Evolutionary conservation across 2,888 invertebrate species (phyloP).

Genomic region (Colostygia pectinataria): DNA sequence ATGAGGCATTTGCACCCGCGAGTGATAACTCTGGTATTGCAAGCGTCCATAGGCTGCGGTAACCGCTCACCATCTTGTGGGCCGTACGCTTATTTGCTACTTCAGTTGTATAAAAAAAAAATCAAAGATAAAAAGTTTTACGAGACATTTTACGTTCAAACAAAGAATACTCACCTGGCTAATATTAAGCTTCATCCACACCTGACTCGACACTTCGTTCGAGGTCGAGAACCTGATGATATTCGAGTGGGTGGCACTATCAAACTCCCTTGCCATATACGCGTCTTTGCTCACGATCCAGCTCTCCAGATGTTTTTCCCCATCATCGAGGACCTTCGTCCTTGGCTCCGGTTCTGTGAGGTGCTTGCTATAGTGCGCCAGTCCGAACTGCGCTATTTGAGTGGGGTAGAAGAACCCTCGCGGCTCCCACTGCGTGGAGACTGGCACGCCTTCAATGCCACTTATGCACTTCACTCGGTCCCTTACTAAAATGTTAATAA

Average conservation of each 20-base stretch:
- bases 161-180: conserved; percentile 28
- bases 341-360: conserved; percentile 92
- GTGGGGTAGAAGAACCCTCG: conserved; percentile 98
- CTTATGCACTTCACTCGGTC: conserved; percentile 98
- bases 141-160: too few species aligned
- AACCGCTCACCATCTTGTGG: too few species aligned
- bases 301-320: conserved; percentile 84
- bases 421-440: conserved; percentile 98
- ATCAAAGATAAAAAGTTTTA: too few species aligned
- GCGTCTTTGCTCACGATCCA: conserved; percentile 91
- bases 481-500: conserved; percentile 79
- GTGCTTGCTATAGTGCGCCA: conserved; percentile 98
- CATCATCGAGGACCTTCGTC: conserved; percentile 88
- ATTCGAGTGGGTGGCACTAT: conserved; percentile 81
- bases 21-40: too few species aligned
- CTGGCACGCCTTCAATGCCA: conserved; percentile 95
- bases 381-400: conserved; percentile 98
- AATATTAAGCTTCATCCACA: conserved; percentile 83
- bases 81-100: too few species aligned
- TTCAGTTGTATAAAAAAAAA: too few species aligned
- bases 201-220: conserved; percentile 86
- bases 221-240: conserved; percentile 89
- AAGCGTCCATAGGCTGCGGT: too few species aligned
- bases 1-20: too few species aligned
- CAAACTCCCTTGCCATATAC: conserved; percentile 84